These are phyloP conservation scores for Dynastes maya DNA, from an alignment of 2,888 invertebrate species.

Conservation along the genomic window DNA sequence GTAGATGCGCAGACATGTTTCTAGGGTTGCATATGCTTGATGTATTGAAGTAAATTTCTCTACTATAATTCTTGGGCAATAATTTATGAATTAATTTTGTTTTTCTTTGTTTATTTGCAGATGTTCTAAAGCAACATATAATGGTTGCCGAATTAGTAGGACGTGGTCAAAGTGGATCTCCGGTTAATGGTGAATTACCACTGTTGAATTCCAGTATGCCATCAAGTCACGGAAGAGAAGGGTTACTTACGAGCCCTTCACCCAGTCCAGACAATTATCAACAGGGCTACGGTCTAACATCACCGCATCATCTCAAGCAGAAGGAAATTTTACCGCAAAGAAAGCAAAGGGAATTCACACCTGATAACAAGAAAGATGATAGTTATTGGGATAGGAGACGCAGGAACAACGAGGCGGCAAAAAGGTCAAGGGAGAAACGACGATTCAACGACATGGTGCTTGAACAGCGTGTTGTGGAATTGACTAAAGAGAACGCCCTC, in stretches of 20 bases:
- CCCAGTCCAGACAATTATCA: constrained; percentile 65
- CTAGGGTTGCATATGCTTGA: constrained; percentile 2
- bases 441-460: constrained; percentile 97
- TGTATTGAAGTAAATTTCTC: not conserved
- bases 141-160: constrained; percentile 91
- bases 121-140: constrained; percentile 78
- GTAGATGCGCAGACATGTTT: not conserved
- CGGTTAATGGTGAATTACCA: constrained; percentile 80
- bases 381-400: constrained; percentile 97
- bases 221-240: constrained; percentile 69
- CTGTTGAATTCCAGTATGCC: constrained; percentile 75
- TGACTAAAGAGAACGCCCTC: constrained; percentile 96
- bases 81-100: not conserved
- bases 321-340: constrained; percentile 92
- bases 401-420: constrained; percentile 97
- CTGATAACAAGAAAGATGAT: constrained; percentile 96
- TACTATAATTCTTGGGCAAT: too few relatives aligned
- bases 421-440: constrained; percentile 95
- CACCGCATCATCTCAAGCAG: constrained; percentile 72
- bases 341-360: constrained; percentile 96
- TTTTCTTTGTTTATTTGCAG: constrained; percentile 59
- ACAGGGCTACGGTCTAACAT: constrained; percentile 72
- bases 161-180: constrained; percentile 82
- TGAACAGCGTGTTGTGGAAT: constrained; percentile 93
- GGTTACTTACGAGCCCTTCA: constrained; percentile 67